Percentiles rank a stretch among this genome's conserved stretches.
Evolutionary conservation across 2,113 vertebrate genomes (phyloP).

Genomic region (Syrmaticus mikado): DNA sequence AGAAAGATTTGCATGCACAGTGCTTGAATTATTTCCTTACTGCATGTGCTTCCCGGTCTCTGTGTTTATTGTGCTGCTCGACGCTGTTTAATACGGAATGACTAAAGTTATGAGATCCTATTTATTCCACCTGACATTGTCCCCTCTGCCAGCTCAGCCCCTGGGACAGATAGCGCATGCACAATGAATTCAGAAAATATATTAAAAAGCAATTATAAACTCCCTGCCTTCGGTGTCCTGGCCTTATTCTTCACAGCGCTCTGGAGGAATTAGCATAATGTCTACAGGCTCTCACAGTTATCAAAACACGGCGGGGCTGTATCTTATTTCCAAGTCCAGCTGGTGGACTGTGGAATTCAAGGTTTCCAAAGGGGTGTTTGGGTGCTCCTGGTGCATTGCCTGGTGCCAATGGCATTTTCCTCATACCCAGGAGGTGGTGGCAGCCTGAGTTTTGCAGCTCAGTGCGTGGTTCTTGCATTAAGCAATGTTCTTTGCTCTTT

Average conservation of each 20-base stretch:
- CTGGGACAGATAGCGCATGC: constrained; percentile 58
- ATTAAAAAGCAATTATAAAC: constrained; percentile 80
- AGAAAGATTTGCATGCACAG: constrained; percentile 31
- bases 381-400: neutral
- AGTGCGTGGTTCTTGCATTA: constrained; percentile 18
- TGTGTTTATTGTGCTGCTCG: constrained; percentile 27
- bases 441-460: constrained; percentile 15
- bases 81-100: constrained; percentile 58
- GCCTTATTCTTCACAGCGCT: constrained; percentile 63
- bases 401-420: neutral
- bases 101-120: constrained; percentile 68
- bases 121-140: constrained; percentile 61
- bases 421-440: constrained; percentile 21
- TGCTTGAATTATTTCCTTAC: constrained; percentile 52
- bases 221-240: constrained; percentile 67
- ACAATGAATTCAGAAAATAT: constrained; percentile 76
- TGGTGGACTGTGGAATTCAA: constrained; percentile 50
- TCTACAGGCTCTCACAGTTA: constrained; percentile 70
- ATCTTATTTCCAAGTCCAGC: constrained; percentile 67
- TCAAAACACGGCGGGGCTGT: constrained; percentile 63
- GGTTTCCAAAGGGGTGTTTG: constrained; percentile 44
- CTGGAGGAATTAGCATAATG: constrained; percentile 75
- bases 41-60: constrained; percentile 47
- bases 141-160: constrained; percentile 58
- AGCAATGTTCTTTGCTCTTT: constrained; percentile 35